Conservation (phyloP, 2,113 vertebrate species). For the Crotalus viridis region DNA sequence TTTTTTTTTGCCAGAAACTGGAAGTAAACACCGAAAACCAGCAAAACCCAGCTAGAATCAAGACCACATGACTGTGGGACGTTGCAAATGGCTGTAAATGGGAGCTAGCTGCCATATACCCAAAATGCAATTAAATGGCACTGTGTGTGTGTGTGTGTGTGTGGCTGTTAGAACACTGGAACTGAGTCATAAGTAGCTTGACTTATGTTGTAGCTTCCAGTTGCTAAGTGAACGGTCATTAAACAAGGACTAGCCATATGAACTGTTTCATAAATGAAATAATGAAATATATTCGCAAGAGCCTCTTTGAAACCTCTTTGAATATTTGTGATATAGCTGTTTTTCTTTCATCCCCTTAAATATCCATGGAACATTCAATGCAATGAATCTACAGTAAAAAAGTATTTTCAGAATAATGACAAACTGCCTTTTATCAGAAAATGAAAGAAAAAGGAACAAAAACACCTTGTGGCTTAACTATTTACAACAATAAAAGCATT, state of each 20-base stretch:
- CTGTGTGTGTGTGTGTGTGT: neutral
- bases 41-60: no score
- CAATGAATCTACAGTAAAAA: constrained; percentile 11
- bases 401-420: constrained; percentile 51
- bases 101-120: no score
- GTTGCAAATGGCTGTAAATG: no score
- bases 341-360: constrained; percentile 5
- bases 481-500: constrained; percentile 73
- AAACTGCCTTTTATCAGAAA: constrained; percentile 51
- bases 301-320: neutral
- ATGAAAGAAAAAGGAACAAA: constrained; percentile 33
- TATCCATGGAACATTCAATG: neutral
- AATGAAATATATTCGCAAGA: neutral
- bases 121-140: no score
- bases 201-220: neutral
- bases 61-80: no score
- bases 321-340: neutral
- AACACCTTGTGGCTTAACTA: constrained; percentile 48
- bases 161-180: neutral
- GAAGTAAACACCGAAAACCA: no score
- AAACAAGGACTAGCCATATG: neutral
- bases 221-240: neutral
- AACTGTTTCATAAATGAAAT: neutral
- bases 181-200: neutral
- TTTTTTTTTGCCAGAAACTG: no score